Evolutionary conservation across 2,888 invertebrate species (phyloP).

Genomic region (Thera obeliscata): DNA sequence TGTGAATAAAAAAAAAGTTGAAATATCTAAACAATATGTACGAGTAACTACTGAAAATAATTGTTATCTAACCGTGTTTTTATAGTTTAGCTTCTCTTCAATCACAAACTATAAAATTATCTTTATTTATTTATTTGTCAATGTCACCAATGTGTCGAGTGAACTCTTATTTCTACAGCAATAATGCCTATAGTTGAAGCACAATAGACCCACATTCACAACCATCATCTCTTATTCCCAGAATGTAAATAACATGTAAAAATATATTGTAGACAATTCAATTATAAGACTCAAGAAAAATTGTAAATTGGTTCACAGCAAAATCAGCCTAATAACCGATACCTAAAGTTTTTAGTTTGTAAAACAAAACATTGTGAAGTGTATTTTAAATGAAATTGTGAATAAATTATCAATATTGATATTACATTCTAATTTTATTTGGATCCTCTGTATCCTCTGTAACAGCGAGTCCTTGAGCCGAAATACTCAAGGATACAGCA

Average conservation of each 20-base stretch:
- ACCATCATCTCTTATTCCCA: conserved; percentile 59
- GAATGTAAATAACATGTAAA: conserved; percentile 79
- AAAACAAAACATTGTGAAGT: conserved; percentile 82
- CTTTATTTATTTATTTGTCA: conserved; percentile 6
- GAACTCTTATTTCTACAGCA: conserved; percentile 13
- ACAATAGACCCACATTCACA: conserved; percentile 50
- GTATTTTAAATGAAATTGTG: conserved; percentile 85
- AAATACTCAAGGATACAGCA: no score
- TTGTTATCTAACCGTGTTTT: neutral
- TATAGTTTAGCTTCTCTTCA: neutral
- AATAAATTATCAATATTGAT: conserved; percentile 85
- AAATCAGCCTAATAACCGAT: conserved; percentile 78
- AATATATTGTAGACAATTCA: conserved; percentile 66
- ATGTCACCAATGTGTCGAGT: conserved; percentile 24
- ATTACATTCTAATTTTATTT: conserved; percentile 64
- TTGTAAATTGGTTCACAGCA: conserved; percentile 76
- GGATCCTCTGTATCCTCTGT: neutral
- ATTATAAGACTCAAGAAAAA: conserved; percentile 63
- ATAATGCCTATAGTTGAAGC: conserved; percentile 5
- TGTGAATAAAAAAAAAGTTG: conserved; percentile 49
- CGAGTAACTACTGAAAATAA: conserved; percentile 3
- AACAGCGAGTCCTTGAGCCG: neutral
- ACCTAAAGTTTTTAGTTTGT: conserved; percentile 82
- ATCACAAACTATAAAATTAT: neutral
- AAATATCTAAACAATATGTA: neutral